A percentile compares a stretch with the other conserved stretches of the same genome.
phyloP scores from a whole-genome alignment of 2,113 vertebrate species.

The rabbit (Oryctolagus cuniculus) region mOryCun1.1 NC_091441.1:100786501-100787000 shows the following conservation, averaged over 20 bases:
- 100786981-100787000: too few relatives aligned
- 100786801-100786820: too few relatives aligned
- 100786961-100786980: too few relatives aligned
- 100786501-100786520: background rate
- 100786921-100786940: too few relatives aligned
- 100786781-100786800: too few relatives aligned
- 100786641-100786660: conserved; percentile 91
- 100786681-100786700: conserved; percentile 93
- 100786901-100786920: too few relatives aligned
- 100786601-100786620: conserved; percentile 86
- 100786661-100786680: conserved; percentile 90
- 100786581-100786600: conserved; percentile 86
- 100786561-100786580: background rate
- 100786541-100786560: conserved; percentile 1
- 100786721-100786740: background rate
- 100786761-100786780: background rate
- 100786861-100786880: background rate
- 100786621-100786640: conserved; percentile 76
- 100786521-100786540: background rate
- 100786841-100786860: too few relatives aligned
- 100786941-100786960: too few relatives aligned
- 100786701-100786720: conserved; percentile 78
- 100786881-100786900: too few relatives aligned
- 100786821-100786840: too few relatives aligned
- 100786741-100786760: conserved; percentile 67